phyloP scores from a whole-genome alignment of 1,140 invertebrate species.

The Calephelis virginiensis region DNA sequence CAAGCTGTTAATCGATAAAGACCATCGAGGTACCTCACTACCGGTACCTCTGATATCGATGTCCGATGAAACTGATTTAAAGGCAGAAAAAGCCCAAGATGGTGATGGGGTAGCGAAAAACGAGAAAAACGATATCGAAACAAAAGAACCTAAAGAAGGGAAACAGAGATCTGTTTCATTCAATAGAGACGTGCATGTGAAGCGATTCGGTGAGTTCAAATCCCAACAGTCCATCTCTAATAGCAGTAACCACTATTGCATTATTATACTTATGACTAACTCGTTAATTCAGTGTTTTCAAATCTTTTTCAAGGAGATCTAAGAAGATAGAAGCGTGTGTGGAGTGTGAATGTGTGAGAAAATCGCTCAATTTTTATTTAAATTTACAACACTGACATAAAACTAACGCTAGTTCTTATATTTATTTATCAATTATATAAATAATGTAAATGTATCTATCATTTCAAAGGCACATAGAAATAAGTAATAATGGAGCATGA shows the following conservation, averaged over 20 bases:
- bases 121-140: constrained; percentile 50
- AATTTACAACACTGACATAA: too few relatives aligned
- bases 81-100: constrained; percentile 58
- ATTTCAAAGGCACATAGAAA: too few relatives aligned
- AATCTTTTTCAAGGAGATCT: too few relatives aligned
- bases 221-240: constrained; percentile 30
- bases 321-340: too few relatives aligned
- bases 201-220: constrained; percentile 87
- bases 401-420: too few relatives aligned
- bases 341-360: too few relatives aligned
- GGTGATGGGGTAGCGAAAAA: constrained; percentile 56
- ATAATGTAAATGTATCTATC: too few relatives aligned
- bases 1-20: constrained; percentile 53
- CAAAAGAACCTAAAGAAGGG: constrained; percentile 63
- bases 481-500: too few relatives aligned
- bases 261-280: background rate
- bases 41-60: constrained; percentile 63
- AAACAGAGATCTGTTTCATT: constrained; percentile 85
- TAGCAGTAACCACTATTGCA: constrained; percentile 9
- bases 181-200: constrained; percentile 92
- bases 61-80: constrained; percentile 64
- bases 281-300: background rate
- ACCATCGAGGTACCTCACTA: constrained; percentile 51
- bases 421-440: too few relatives aligned
- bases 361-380: too few relatives aligned